These are phyloP conservation scores for Pyrocoelia pectoralis DNA, from an alignment of 2,888 invertebrate genomes.

Conservation along the genomic window DNA sequence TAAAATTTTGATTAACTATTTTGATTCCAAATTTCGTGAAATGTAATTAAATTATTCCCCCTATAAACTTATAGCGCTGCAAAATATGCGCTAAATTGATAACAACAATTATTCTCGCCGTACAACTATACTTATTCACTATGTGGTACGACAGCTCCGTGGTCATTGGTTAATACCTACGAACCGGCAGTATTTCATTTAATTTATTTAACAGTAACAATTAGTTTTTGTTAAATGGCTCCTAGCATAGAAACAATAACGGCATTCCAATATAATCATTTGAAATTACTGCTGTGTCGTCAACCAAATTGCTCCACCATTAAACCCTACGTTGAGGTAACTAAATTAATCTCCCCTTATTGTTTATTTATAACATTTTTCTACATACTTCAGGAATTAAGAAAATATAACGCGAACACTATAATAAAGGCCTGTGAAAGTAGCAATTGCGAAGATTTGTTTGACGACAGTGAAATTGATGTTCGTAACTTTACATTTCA, in stretches of 20 bases:
- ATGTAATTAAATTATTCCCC: too few species aligned
- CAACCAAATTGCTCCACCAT: background rate
- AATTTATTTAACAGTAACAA: too few species aligned
- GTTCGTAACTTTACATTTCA: slow-evolving; percentile 2
- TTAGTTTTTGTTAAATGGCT: too few species aligned
- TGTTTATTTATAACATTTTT: background rate
- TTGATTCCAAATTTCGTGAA: too few species aligned
- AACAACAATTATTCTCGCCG: too few species aligned
- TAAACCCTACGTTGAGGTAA: background rate
- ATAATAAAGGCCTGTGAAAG: background rate
- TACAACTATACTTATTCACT: too few species aligned
- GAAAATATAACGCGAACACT: background rate
- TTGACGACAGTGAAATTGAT: slow-evolving; percentile 10
- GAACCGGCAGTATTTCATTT: too few species aligned
- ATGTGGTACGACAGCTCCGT: too few species aligned
- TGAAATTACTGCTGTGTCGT: background rate
- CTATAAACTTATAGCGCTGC: too few species aligned
- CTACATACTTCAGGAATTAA: background rate
- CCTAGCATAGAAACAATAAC: background rate
- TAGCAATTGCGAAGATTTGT: background rate
- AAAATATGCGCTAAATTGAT: too few species aligned
- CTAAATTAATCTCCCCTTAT: background rate
- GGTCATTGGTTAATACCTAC: too few species aligned
- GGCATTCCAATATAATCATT: background rate
- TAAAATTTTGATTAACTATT: too few species aligned